Base-by-base conservation (phyloP, 2,797 vertebrate species). In the Ceryle rudis region DNA sequence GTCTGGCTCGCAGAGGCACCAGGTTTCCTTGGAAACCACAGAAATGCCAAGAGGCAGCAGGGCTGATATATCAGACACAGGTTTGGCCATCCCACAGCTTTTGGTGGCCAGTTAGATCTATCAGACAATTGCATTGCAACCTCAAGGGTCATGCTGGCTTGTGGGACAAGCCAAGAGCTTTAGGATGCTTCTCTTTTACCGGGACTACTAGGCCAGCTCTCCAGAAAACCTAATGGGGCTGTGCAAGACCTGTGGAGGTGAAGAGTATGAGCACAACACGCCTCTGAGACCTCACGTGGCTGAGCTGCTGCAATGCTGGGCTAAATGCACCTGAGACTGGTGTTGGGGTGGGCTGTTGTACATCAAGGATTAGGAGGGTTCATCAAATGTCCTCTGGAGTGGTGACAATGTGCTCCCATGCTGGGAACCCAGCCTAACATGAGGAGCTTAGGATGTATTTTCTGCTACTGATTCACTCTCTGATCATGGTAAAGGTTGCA, bases 21-120 rank as follows among this genome's bases (percentile, higher is more conserved):
- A 21, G 29, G 94, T 96, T 95, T 87, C 89, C 92, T 58, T 95
- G 94, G 95, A 94, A 95, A 95, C 93, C 20, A 54, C 44, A 31
- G 80, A 46, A 81, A 86, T 86, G 52, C 37, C 91, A 87, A 73
- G 47, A 80, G 81, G 60, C 81, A 91, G 64, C 0, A 0, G 67
- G 74, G 41, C 26, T 6, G 29, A 20, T 11, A 4, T 11, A 18
- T 21, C 54, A 78, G 55, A 49, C 62, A 52, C 31, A 1, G 3
- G 23, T 49, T 58, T 67, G 85, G 11, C 19, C 81, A 73, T 10
- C 39, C 20, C 31, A 64, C 47, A 37, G 33, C 33, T 78, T 58
- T 39, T 15, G 46, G 64, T 61, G 41, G 46, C 16, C 69, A 11
- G 33, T 41, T 31, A 14, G 49, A 14, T 41, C 72, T 39, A 14